Conservation (phyloP, 2,113 vertebrate species). For the Podiceps cristatus region DNA sequence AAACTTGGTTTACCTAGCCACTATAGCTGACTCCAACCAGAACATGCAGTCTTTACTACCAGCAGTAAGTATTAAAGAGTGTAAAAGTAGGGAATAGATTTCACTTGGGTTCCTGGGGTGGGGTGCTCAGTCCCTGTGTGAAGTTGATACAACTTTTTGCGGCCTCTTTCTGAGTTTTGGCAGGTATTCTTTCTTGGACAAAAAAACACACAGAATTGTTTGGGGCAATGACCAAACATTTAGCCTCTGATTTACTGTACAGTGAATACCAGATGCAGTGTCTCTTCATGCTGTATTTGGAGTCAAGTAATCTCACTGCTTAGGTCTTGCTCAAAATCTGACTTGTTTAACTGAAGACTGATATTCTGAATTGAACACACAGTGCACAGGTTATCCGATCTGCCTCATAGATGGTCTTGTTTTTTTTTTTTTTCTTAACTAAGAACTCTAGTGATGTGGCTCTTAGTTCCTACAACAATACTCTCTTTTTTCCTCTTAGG, state of each 20-base stretch:
- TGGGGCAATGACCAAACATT: background rate
- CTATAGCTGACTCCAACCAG: constrained; percentile 99
- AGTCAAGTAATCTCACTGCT: background rate
- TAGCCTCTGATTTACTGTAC: background rate
- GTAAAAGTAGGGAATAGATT: background rate
- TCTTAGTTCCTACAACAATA: background rate
- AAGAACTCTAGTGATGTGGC: background rate
- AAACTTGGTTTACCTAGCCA: constrained; percentile 97
- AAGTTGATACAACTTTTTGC: too few relatives aligned
- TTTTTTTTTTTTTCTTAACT: background rate
- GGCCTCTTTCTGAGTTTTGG: too few relatives aligned
- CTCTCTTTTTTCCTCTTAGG: rapidly evolving
- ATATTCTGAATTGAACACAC: background rate
- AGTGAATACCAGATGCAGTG: background rate
- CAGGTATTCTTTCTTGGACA: too few relatives aligned
- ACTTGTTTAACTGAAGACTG: background rate
- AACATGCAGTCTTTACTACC: constrained; percentile 98
- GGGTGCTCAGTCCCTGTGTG: too few relatives aligned
- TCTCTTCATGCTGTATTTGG: background rate
- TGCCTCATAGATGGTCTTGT: background rate
- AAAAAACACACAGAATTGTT: background rate
- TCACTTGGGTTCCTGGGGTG: background rate
- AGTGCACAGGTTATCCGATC: background rate
- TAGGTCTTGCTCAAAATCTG: background rate
- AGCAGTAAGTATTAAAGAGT: constrained; percentile 88